Base-by-base conservation (phyloP, 2,888 invertebrate species). In the Sphinx pinastri region DNA sequence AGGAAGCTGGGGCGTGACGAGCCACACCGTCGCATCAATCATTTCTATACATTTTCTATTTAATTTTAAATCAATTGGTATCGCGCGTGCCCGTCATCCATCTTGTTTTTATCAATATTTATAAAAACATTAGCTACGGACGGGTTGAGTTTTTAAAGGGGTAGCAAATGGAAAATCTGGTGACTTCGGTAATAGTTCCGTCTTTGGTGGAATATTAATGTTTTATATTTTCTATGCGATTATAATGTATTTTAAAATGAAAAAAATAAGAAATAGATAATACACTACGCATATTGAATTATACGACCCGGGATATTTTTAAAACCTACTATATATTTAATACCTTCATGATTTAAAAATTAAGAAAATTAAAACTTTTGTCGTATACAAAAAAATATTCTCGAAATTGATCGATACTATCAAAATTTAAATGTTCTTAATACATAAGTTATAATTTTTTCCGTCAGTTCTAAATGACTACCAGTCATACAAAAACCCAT, bases 41-140 rank as follows among this genome's bases (percentile, higher is more conserved):
- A 92, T 83, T 63, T 69, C 73, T 68, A 73, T 79, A 81, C 81
- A 80, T 84, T 81, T 81, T 80, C 84, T 86, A 87, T 92, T 93
- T 91, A 89, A 90, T 90, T 92, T 90, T 89, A 88, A 94, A 94
- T 93, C 93, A 93, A 93, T 93, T 93, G 88, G 87, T 74, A 82
- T 72, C 85, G 89, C 92, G 90, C 93, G 93, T 93, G 93, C 74
- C 81, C 74, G 49, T 74, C 88, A 94, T 94, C 91, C 91, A 92
- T 94, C 93, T 92, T 90, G 79, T 76, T 86, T 63, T 90, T 93
- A 93, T 93, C 92, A 90, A 89, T 90, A 87, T 88, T 88, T 87
- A 84, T 84, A 84, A 84, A 51, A 87, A 81, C 81, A 84, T 85
- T 83, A 84, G 80, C 77, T 72, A 69, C 70, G 75, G 79, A 83